These are phyloP conservation scores for Furcifer pardalis DNA, from an alignment of 2,797 vertebrate species.

Conservation along the genomic window DNA sequence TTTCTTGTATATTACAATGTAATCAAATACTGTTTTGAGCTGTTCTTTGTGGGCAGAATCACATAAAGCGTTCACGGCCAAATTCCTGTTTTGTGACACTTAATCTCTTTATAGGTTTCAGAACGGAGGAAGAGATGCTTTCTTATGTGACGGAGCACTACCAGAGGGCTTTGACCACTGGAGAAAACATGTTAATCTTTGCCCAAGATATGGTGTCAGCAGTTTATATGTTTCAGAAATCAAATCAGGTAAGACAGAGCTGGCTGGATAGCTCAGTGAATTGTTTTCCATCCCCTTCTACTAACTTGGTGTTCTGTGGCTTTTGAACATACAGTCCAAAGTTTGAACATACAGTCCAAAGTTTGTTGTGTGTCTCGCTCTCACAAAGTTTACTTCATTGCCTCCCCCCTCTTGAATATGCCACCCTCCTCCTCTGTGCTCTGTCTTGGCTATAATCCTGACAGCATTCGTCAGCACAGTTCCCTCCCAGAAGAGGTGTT, in stretches of 20 bases:
- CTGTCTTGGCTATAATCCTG: neutral
- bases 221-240: conserved; percentile 79
- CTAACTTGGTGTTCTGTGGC: neutral
- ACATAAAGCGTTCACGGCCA: neutral
- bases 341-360: neutral
- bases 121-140: conserved; percentile 85
- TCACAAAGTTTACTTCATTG: neutral
- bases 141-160: conserved; percentile 81
- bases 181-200: conserved; percentile 63
- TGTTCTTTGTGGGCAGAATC: neutral
- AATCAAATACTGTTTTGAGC: neutral
- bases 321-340: neutral
- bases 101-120: conserved; percentile 78
- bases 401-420: neutral
- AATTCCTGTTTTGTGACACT: neutral
- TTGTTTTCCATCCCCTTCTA: neutral
- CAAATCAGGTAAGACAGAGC: conserved; percentile 76
- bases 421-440: neutral
- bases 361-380: no score
- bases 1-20: neutral
- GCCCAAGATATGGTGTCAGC: conserved; percentile 79
- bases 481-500: neutral
- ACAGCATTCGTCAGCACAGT: neutral
- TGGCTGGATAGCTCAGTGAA: no score
- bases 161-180: conserved; percentile 77